A percentile compares a stretch with the other conserved stretches of the same genome.
phyloP scores from a whole-genome alignment of 2,113 vertebrate species.

The Tenrec ecaudatus region DNA sequence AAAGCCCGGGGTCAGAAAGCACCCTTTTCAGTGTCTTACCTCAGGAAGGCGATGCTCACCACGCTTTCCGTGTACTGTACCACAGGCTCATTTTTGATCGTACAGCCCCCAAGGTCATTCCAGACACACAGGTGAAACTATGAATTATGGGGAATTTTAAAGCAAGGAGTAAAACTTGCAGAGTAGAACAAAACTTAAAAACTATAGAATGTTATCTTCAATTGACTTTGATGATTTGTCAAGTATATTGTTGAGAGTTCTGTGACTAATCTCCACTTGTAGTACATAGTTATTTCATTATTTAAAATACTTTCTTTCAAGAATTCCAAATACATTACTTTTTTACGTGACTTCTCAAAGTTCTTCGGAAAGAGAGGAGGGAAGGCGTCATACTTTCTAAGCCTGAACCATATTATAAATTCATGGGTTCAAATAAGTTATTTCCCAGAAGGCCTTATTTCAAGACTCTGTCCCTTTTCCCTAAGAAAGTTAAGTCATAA shows the following conservation, averaged over 20 bases:
- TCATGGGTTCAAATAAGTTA: slow-evolving; percentile 39
- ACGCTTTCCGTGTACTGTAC: slow-evolving; percentile 10
- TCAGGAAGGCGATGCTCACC: neutral
- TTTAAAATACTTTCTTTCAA: slow-evolving; percentile 62
- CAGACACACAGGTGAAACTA: slow-evolving; percentile 57
- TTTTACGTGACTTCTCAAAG: slow-evolving; percentile 46
- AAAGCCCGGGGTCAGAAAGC: neutral
- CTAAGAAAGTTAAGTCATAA: slow-evolving; percentile 55
- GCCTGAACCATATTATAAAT: neutral
- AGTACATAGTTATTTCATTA: slow-evolving; percentile 61
- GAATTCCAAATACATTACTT: slow-evolving; percentile 54
- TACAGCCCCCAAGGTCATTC: slow-evolving; percentile 44
- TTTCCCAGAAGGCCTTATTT: slow-evolving; percentile 18
- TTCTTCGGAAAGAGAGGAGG: slow-evolving; percentile 20
- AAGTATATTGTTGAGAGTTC: slow-evolving; percentile 45
- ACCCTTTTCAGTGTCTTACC: slow-evolving; percentile 42
- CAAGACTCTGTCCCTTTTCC: neutral
- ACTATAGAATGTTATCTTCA: slow-evolving; percentile 48
- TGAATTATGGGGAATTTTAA: slow-evolving; percentile 44
- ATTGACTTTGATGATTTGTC: slow-evolving; percentile 15
- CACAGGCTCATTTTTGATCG: slow-evolving; percentile 32
- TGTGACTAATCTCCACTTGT: slow-evolving; percentile 40
- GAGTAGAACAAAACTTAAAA: slow-evolving; percentile 69
- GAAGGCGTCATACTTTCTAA: neutral
- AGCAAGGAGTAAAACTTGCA: slow-evolving; percentile 50